phyloP scores from a whole-genome alignment of 2,113 vertebrate genomes.

The Sylvilagus bachmani region DNA sequence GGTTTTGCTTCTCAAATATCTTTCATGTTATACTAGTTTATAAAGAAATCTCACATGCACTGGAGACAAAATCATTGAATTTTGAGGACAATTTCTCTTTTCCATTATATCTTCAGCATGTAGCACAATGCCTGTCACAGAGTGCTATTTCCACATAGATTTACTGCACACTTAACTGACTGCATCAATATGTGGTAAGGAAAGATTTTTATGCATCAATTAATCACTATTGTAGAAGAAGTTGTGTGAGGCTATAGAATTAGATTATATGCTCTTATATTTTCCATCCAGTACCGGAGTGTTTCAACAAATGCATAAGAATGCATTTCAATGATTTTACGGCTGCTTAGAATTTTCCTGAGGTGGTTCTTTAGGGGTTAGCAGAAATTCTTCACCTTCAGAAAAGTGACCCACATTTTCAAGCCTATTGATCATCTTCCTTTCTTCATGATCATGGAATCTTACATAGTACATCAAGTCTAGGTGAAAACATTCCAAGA shows the following conservation, averaged over 20 bases:
- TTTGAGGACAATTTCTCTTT: not conserved
- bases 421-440: not conserved
- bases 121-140: not conserved
- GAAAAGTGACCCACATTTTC: not conserved
- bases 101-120: not conserved
- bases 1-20: conserved; percentile 1
- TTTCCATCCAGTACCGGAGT: not conserved
- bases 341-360: not conserved
- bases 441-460: not conserved
- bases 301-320: conserved; percentile 20
- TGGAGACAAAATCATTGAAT: not conserved
- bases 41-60: not conserved
- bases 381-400: not conserved
- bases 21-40: not conserved
- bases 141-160: not conserved
- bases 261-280: not conserved
- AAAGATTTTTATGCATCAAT: not conserved
- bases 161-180: not conserved
- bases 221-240: not conserved
- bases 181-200: not conserved
- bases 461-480: not conserved
- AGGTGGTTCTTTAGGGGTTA: not conserved
- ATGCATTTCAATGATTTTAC: not conserved
- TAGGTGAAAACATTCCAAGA: not conserved
- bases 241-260: not conserved